Conservation (phyloP, 2,888 invertebrate species). For the Acrobasis consociella region DNA sequence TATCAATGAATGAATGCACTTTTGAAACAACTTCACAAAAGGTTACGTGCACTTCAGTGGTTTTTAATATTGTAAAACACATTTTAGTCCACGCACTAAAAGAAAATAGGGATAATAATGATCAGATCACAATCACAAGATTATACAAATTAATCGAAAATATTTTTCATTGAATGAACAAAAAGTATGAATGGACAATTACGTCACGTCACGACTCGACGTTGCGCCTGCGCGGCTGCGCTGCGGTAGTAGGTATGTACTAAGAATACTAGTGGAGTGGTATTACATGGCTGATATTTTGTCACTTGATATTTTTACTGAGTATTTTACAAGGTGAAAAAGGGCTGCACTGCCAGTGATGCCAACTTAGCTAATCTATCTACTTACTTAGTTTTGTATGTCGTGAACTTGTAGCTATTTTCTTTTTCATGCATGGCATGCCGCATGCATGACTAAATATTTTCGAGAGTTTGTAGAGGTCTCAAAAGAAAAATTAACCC, state of each 20-base stretch:
- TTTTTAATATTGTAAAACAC: slow-evolving; percentile 3
- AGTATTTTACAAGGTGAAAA: background rate
- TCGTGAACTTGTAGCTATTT: no score
- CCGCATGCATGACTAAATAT: no score
- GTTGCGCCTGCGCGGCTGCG: slow-evolving; percentile 73
- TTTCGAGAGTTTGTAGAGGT: no score
- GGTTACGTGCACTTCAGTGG: slow-evolving; percentile 37
- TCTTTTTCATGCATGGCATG: no score
- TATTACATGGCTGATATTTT: background rate
- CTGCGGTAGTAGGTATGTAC: slow-evolving; percentile 38
- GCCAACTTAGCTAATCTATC: no score
- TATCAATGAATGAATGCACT: slow-evolving; percentile 78
- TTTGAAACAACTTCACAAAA: slow-evolving; percentile 44
- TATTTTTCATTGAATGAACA: slow-evolving; percentile 73
- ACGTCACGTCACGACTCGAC: slow-evolving; percentile 72
- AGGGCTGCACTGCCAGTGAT: no score
- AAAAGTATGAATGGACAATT: slow-evolving; percentile 81
- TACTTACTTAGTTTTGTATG: no score
- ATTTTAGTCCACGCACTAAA: background rate
- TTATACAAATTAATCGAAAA: slow-evolving; percentile 63
- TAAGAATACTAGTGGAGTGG: background rate
- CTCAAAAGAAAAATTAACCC: no score
- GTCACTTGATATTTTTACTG: slow-evolving; percentile 1
- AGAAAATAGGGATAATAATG: background rate
- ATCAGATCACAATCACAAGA: slow-evolving; percentile 41